Conservation (phyloP, 1,140 invertebrate genomes). For the Brachionus sp. region DNA sequence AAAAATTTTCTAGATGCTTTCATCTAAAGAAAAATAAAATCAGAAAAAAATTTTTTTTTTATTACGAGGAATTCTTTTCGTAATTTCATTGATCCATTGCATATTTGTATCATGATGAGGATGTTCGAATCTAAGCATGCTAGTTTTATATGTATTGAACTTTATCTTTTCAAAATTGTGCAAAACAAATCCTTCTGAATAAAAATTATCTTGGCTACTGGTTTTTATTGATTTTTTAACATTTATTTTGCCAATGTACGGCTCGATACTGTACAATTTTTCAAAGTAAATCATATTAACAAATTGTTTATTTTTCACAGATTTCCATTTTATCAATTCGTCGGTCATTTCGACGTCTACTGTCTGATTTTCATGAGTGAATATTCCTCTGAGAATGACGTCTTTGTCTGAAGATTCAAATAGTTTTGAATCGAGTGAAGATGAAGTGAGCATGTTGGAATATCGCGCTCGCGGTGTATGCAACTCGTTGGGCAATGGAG, state of each 20-base stretch:
- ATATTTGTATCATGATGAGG: slow-evolving; percentile 21
- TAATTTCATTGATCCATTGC: slow-evolving; percentile 1
- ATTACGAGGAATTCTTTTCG: not conserved
- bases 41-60: not conserved
- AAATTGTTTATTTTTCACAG: not conserved
- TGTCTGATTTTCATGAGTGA: not conserved
- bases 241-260: not conserved
- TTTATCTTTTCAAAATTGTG: not conserved
- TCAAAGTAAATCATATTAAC: not conserved
- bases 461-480: not conserved
- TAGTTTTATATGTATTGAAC: not conserved
- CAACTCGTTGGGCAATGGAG: not conserved
- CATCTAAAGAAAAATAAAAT: no score
- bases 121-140: not conserved
- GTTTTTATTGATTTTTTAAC: not conserved
- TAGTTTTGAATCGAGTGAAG: not conserved
- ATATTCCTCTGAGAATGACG: not conserved
- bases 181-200: slow-evolving; percentile 8
- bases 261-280: not conserved
- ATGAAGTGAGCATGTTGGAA: not conserved
- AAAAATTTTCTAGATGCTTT: no score
- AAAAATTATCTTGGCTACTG: not conserved
- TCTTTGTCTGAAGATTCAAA: not conserved
- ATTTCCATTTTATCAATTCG: not conserved
- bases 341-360: slow-evolving; percentile 8